phyloP scores from a whole-genome alignment of 2,797 vertebrate species.

The Fratercula arctica region DNA sequence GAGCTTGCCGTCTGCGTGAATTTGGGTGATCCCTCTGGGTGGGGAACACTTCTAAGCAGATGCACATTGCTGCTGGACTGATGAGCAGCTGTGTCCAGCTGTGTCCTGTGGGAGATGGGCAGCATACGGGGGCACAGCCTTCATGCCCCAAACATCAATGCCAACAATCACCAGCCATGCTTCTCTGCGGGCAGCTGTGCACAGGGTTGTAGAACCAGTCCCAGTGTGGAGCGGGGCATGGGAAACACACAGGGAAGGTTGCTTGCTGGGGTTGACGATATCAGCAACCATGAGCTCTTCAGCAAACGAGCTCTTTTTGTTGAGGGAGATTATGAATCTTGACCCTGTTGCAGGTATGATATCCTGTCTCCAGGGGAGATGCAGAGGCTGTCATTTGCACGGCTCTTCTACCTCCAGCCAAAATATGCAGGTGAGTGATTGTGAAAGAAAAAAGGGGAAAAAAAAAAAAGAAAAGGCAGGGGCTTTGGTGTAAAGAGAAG shows the following conservation, averaged over 20 bases:
- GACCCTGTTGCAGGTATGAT: conserved; percentile 84
- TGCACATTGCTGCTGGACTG: neutral
- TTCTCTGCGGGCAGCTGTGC: neutral
- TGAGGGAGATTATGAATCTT: neutral
- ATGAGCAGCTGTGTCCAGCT: neutral
- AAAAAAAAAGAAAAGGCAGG: neutral
- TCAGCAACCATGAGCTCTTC: neutral
- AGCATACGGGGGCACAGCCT: neutral
- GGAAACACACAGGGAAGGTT: neutral
- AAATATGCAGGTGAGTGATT: conserved; percentile 87
- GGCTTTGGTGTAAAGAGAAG: neutral
- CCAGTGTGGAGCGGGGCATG: fast-evolving
- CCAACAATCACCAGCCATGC: neutral
- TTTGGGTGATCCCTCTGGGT: neutral
- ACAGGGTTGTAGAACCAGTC: neutral
- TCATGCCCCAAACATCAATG: neutral
- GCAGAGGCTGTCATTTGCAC: conserved; percentile 93
- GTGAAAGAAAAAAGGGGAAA: neutral
- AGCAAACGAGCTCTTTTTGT: neutral
- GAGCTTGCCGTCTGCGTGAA: neutral
- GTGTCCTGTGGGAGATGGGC: neutral
- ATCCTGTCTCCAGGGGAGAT: conserved; percentile 96
- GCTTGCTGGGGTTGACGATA: neutral
- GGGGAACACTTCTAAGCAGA: neutral
- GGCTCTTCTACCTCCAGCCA: conserved; percentile 97